Evolutionary conservation across 2,888 invertebrate genomes (phyloP).

Genomic region (Orthonychiurus folsomi): DNA sequence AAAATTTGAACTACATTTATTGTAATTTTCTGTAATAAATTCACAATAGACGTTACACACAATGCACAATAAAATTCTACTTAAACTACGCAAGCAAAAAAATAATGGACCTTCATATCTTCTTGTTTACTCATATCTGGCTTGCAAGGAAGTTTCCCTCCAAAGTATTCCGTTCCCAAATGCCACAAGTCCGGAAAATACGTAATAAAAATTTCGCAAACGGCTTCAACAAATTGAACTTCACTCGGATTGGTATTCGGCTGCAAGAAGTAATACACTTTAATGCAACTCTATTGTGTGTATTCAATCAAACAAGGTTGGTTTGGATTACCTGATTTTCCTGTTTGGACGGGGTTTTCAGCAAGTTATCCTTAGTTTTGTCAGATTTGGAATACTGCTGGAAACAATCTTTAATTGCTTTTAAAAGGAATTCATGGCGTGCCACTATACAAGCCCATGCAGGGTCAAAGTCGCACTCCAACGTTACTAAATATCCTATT

Average conservation of each 20-base stretch:
- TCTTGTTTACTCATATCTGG: conserved; percentile 62
- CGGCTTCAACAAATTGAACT: conserved; percentile 68
- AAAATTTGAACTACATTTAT: conserved; percentile 65
- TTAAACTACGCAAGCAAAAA: too few species aligned
- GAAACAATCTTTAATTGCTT: conserved; percentile 50
- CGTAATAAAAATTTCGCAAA: conserved; percentile 63
- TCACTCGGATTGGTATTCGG: conserved; percentile 52
- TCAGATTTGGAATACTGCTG: conserved; percentile 31
- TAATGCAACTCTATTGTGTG: too few species aligned
- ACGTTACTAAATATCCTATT: conserved; percentile 56
- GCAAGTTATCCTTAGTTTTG: conserved; percentile 22
- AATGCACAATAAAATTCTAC: neutral
- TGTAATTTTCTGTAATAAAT: conserved; percentile 60
- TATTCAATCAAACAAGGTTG: neutral
- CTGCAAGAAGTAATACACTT: conserved; percentile 9
- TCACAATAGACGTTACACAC: conserved; percentile 8
- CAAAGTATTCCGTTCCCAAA: conserved; percentile 87
- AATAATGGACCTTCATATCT: conserved; percentile 74
- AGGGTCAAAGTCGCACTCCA: conserved; percentile 75
- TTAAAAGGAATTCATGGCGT: conserved; percentile 68
- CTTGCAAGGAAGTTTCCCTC: conserved; percentile 70
- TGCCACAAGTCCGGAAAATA: conserved; percentile 90
- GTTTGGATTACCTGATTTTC: conserved; percentile 21
- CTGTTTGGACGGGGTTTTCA: conserved; percentile 32
- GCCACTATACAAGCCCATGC: conserved; percentile 91